These are phyloP conservation scores for Proteles cristata DNA, from an alignment of 2,113 vertebrate species.

Conservation along the genomic window DNA sequence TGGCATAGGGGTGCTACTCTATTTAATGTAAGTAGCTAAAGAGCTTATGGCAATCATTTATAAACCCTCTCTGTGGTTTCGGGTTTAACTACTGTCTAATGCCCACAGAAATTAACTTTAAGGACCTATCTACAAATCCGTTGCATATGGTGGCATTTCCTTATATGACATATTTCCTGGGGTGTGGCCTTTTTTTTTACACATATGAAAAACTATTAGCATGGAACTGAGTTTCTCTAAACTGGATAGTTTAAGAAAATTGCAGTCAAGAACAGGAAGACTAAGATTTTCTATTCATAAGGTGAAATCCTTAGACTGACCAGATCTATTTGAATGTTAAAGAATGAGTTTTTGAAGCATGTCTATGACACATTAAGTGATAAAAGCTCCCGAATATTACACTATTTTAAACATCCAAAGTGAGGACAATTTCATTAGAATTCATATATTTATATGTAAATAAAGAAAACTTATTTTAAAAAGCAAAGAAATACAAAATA, in stretches of 20 bases:
- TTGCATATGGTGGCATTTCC: neutral
- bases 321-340: neutral
- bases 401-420: neutral
- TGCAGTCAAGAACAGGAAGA: neutral
- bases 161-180: neutral
- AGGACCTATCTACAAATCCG: neutral
- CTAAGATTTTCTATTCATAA: neutral
- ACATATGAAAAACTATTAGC: neutral
- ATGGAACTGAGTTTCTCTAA: neutral
- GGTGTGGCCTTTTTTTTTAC: neutral
- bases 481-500: slow-evolving; percentile 13
- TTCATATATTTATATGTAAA: neutral
- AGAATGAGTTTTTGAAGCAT: neutral
- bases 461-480: neutral
- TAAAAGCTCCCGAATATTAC: neutral
- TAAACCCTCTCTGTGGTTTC: slow-evolving; percentile 27
- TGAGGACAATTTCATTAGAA: neutral
- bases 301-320: neutral
- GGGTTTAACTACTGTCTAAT: slow-evolving; percentile 39
- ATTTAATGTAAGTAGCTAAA: slow-evolving; percentile 25
- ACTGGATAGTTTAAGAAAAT: neutral
- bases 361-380: neutral
- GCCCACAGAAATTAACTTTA: slow-evolving; percentile 51
- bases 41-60: slow-evolving; percentile 41
- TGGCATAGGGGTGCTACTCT: neutral